Base-by-base conservation (phyloP, 2,888 invertebrate genomes). In the Drosophila greeni region DNA sequence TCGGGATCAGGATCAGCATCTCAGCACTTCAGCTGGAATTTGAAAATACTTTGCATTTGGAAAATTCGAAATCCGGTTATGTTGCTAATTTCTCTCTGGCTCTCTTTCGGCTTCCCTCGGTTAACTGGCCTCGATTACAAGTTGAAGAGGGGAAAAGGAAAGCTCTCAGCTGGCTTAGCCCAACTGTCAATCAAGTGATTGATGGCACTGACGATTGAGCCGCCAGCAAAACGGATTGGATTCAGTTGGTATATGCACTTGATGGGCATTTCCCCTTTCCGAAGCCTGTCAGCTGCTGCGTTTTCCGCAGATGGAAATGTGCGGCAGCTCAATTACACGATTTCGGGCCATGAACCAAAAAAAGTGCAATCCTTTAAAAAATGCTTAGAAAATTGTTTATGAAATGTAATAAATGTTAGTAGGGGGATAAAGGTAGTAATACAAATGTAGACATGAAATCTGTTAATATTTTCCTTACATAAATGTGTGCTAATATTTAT, bases 151-250 rank as follows among this genome's bases (percentile, higher is more conserved):
- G 11, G 49, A 39, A 55, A 47, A 65, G 47, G 43, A 54, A 58
- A 70, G 64, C 42, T 48, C 67, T 51, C 37, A 59, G 64, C 67
- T 48, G 59, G 81, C 66, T 58, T 69, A 68, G 24, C 77, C 74
- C 68, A 60, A 72, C 76, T 82, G 80, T 83, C 80, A 81, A 47
- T 80, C 73, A 18, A 45, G 36, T 84, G 85, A 81, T 84, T 81
- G 80, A 81, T 81, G 74, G 73, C 66, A 69, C 81, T 74, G 83
- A 84, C 80, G 82, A 84, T 70, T 76, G 85, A 55, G 71, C 70
- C 57, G 67, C 64, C 69, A 65, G 53, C 60, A 47, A 55, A 51
- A 53, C 60, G 67, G 52, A 45, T 40, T 66, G 47, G 48, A 20
- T 52, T 34, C 31, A 39, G 45, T 42, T 66, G 52, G 37, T 6